phyloP scores from a whole-genome alignment of 2,113 vertebrate species.

The Alligator mississippiensis region DNA sequence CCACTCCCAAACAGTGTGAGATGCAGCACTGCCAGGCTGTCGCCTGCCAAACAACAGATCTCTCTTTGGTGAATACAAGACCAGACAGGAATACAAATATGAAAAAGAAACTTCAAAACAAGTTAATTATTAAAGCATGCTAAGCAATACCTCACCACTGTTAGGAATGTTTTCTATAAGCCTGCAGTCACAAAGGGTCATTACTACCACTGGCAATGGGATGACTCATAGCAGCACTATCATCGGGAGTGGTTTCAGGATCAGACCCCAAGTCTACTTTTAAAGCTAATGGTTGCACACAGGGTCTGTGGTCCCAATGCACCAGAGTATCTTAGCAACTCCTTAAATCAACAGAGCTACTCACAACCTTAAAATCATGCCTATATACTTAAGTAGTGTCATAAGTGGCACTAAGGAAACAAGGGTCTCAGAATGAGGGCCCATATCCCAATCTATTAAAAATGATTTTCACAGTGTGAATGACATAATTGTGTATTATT shows the following conservation, averaged over 20 bases:
- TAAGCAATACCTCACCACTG: constrained; percentile 66
- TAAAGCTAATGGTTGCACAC: not conserved
- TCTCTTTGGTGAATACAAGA: constrained; percentile 64
- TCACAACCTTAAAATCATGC: not conserved
- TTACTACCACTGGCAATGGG: not conserved
- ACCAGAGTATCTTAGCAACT: not conserved
- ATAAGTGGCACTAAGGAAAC: not conserved
- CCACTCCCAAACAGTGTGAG: constrained; percentile 35
- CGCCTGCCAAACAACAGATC: constrained; percentile 69
- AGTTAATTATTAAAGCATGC: constrained; percentile 77
- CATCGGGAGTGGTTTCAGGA: not conserved
- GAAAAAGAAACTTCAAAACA: constrained; percentile 64
- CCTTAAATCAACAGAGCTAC: not conserved
- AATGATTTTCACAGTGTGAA: not conserved
- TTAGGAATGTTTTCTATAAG: constrained; percentile 48
- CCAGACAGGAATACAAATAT: constrained; percentile 53
- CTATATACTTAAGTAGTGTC: not conserved
- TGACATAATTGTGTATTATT: not conserved
- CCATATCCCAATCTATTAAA: not conserved
- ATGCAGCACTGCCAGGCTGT: constrained; percentile 55
- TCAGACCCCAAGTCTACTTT: not conserved
- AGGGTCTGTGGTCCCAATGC: not conserved
- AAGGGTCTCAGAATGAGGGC: not conserved
- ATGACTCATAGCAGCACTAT: not conserved
- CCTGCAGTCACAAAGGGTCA: accelerated